Conservation (phyloP, 2,113 vertebrate genomes). For the Dendropsophus ebraccatus region DNA sequence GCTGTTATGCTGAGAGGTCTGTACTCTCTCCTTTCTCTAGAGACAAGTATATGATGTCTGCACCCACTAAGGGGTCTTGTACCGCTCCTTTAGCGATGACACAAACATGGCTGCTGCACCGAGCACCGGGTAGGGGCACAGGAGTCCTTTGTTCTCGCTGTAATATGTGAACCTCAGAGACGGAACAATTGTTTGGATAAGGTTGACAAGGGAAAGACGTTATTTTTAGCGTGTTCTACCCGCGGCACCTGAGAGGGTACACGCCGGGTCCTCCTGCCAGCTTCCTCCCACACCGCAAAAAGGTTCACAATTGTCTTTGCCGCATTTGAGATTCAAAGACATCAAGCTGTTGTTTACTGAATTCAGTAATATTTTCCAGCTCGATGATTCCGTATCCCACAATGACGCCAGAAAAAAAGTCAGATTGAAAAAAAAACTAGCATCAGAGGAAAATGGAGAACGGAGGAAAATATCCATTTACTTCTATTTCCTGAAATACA, state of each 20-base stretch:
- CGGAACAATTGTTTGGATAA: background rate
- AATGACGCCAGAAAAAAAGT: background rate
- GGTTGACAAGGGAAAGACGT: background rate
- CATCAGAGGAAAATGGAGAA: background rate
- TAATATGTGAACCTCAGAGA: background rate
- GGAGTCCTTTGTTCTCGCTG: background rate
- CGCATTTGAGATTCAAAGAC: slow-evolving; percentile 20
- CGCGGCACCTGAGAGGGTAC: slow-evolving; percentile 13
- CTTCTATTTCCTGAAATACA: too few species aligned
- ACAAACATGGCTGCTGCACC: background rate
- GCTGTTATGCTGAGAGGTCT: too few species aligned
- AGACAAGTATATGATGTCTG: background rate
- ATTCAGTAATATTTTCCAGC: slow-evolving; percentile 33
- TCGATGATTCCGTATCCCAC: background rate
- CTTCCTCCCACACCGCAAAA: slow-evolving; percentile 24
- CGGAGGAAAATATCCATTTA: background rate
- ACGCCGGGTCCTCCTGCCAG: background rate
- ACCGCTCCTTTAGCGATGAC: background rate
- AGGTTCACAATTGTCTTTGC: slow-evolving; percentile 14
- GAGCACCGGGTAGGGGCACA: background rate
- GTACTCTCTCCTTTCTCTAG: background rate
- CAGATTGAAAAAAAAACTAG: background rate
- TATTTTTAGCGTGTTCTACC: slow-evolving; percentile 36
- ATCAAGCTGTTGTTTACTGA: slow-evolving; percentile 49
- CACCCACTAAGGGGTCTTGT: background rate